phyloP scores from a whole-genome alignment of 2,888 invertebrate species.

The Cerceris rybyensis region DNA sequence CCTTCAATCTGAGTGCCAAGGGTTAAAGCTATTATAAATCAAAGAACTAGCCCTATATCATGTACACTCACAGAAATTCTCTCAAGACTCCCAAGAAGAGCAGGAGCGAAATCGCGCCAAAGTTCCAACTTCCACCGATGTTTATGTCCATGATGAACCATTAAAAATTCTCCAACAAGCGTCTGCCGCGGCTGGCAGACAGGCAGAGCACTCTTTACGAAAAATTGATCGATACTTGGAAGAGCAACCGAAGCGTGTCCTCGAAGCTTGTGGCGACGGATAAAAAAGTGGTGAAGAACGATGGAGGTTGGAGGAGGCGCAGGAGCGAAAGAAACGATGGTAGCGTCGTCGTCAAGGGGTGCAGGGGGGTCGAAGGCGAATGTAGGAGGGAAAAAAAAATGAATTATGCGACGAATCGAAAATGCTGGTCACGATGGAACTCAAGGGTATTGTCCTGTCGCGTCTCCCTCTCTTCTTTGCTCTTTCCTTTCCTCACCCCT shows the following conservation, averaged over 20 bases:
- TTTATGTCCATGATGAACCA: too few species aligned
- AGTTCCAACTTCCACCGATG: too few species aligned
- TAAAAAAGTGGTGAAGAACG: constrained; percentile 25
- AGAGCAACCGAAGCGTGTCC: constrained; percentile 43
- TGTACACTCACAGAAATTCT: too few species aligned
- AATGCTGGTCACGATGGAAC: constrained; percentile 73
- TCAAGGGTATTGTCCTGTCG: constrained; percentile 70
- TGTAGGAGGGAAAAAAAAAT: constrained; percentile 51
- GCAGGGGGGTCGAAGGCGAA: background rate
- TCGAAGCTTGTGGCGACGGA: constrained; percentile 18
- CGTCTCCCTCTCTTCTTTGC: constrained; percentile 23
- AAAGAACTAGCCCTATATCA: too few species aligned
- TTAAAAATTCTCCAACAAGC: too few species aligned
- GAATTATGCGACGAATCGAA: constrained; percentile 72
- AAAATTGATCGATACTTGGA: constrained; percentile 59
- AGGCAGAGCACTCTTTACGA: background rate
- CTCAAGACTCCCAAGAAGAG: too few species aligned
- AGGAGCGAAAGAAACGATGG: constrained; percentile 22
- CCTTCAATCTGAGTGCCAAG: too few species aligned
- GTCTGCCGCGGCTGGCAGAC: too few species aligned
- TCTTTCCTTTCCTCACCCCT: constrained; percentile 6
- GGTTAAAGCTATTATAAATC: too few species aligned
- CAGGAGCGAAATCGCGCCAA: too few species aligned
- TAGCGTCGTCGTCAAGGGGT: constrained; percentile 32
- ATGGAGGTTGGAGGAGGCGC: constrained; percentile 7